phyloP scores from a whole-genome alignment of 2,888 invertebrate species.

The Pterobdella sp. region DNA sequence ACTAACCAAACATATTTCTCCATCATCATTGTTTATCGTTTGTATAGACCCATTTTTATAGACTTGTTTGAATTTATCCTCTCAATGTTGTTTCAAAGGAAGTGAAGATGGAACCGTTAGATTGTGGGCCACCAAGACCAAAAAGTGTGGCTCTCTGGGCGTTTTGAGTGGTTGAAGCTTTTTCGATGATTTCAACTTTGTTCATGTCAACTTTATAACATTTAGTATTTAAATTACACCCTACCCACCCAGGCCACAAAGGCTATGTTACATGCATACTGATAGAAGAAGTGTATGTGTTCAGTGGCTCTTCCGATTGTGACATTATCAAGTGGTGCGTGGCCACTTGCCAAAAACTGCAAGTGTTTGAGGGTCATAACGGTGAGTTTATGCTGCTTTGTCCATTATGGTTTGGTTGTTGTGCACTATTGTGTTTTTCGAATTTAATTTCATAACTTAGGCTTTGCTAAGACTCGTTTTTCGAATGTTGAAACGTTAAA shows the following conservation, averaged over 20 bases:
- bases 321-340: constrained; percentile 56
- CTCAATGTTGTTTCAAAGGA: constrained; percentile 49
- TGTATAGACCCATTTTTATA: background rate
- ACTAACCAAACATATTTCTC: background rate
- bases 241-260: constrained; percentile 47
- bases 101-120: constrained; percentile 53
- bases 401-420: too few species aligned
- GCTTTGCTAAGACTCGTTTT: too few species aligned
- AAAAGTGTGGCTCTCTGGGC: constrained; percentile 53
- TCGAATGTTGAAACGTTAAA: too few species aligned
- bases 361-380: constrained; percentile 51
- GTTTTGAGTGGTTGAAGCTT: constrained; percentile 44
- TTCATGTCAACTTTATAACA: too few species aligned
- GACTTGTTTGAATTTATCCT: background rate
- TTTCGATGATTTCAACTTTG: too few species aligned
- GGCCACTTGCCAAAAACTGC: constrained; percentile 52
- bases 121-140: constrained; percentile 53
- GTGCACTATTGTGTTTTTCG: too few species aligned
- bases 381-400: constrained; percentile 43
- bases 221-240: too few species aligned
- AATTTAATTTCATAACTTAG: too few species aligned
- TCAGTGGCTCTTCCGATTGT: constrained; percentile 54
- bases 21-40: too few species aligned
- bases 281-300: constrained; percentile 52
- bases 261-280: constrained; percentile 54